Percentiles rank a stretch among this genome's conserved stretches.
phyloP scores from a whole-genome alignment of 2,888 invertebrate genomes.

The Eristalis tenax region DNA sequence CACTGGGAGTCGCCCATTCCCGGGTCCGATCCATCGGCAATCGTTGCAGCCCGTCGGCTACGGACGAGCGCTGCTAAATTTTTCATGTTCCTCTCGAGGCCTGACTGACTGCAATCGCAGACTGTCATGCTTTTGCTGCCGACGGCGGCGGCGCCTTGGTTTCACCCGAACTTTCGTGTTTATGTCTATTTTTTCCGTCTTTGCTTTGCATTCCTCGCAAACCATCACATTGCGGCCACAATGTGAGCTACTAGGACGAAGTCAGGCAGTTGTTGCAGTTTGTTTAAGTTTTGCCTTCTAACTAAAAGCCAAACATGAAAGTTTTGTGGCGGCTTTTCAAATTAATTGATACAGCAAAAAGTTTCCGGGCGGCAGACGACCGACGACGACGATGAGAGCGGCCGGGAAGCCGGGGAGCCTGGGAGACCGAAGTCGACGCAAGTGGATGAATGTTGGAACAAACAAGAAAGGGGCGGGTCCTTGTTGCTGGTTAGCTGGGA shows the following conservation, averaged over 20 bases:
- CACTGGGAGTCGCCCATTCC: neutral
- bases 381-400: neutral
- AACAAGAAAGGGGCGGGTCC: constrained; percentile 5
- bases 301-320: constrained; percentile 66
- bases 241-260: constrained; percentile 32
- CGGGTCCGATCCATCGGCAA: constrained; percentile 28
- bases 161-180: neutral
- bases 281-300: constrained; percentile 64
- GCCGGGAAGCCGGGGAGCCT: neutral
- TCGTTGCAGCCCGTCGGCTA: constrained; percentile 9
- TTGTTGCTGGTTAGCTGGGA: neutral
- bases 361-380: constrained; percentile 37
- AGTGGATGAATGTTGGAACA: neutral
- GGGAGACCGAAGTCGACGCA: constrained; percentile 1
- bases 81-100: constrained; percentile 11
- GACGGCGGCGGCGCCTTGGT: neutral
- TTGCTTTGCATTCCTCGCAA: neutral
- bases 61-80: constrained; percentile 33
- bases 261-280: constrained; percentile 61
- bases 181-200: neutral
- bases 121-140: constrained; percentile 31
- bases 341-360: constrained; percentile 70
- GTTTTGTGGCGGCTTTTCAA: constrained; percentile 70
- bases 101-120: constrained; percentile 9
- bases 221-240: constrained; percentile 1